Percentiles rank a stretch among this genome's conserved stretches.
These are phyloP conservation scores for Phylloscopus whistleri DNA, from an alignment of 2,113 vertebrate genomes.

Conservation along the genomic window DNA sequence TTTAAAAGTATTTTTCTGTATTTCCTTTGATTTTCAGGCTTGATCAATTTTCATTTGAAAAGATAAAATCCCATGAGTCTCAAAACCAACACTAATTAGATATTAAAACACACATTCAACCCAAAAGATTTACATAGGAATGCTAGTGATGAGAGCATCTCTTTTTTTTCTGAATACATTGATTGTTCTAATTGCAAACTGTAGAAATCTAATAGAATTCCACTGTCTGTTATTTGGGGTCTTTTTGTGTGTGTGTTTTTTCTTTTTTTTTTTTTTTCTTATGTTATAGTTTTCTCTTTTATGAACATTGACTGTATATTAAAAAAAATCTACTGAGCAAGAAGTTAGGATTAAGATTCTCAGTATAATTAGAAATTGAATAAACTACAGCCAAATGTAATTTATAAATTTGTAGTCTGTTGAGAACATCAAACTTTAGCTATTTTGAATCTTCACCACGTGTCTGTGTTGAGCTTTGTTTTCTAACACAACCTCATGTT, in stretches of 20 bases:
- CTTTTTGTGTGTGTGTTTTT: background rate
- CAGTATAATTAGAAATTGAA: background rate
- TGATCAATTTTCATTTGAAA: constrained; percentile 55
- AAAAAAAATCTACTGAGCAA: background rate
- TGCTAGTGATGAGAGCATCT: background rate
- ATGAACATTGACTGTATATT: background rate
- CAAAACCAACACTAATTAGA: constrained; percentile 21
- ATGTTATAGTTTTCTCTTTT: accelerated
- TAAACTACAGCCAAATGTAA: background rate
- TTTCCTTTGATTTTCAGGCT: constrained; percentile 43
- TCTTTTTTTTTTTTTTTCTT: background rate
- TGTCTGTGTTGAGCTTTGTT: background rate
- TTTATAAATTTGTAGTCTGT: background rate
- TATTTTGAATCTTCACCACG: background rate
- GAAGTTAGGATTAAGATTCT: background rate
- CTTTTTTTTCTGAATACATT: background rate
- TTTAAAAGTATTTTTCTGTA: background rate
- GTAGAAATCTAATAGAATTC: background rate
- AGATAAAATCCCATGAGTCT: background rate
- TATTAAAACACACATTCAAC: constrained; percentile 29
- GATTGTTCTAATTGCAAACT: background rate
- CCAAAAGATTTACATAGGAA: constrained; percentile 39
- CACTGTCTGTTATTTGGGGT: background rate
- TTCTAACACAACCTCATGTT: background rate
- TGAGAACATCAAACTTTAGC: background rate